Percentiles rank a stretch among this genome's conserved stretches.
phyloP scores from a whole-genome alignment of 2,888 invertebrate species.

The Drosophila conformis region DNA sequence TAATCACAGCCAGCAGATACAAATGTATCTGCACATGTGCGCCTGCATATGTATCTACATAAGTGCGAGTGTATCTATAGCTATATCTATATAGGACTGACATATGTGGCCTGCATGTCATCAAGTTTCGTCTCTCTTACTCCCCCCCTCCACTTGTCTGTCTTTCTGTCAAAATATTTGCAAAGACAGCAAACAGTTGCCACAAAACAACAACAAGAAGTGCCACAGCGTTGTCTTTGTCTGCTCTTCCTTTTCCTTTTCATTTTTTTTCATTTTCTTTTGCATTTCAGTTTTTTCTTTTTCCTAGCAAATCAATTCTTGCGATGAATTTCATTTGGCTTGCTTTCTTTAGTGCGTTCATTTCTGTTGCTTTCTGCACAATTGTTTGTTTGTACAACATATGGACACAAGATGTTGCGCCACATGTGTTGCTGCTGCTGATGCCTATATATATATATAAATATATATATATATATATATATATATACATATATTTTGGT shows the following conservation, averaged over 20 bases:
- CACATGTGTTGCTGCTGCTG: conserved; percentile 49
- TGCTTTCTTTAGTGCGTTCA: conserved; percentile 30
- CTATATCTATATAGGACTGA: conserved; percentile 25
- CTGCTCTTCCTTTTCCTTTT: conserved; percentile 11
- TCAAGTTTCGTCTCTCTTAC: conserved; percentile 37
- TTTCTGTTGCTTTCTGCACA: conserved; percentile 33
- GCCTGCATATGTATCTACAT: conserved; percentile 5
- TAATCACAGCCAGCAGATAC: conserved; percentile 42
- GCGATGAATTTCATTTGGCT: conserved; percentile 52
- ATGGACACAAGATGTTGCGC: conserved; percentile 74
- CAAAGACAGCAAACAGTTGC: conserved; percentile 63
- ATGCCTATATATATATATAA: background rate
- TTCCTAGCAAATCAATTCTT: conserved; percentile 51
- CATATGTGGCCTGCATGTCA: conserved; percentile 62
- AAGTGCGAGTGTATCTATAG: background rate
- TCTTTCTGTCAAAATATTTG: conserved; percentile 58
- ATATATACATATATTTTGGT: conserved; percentile 3
- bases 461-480: background rate
- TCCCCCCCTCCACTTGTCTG: background rate
- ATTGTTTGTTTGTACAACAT: conserved; percentile 76
- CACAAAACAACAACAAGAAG: conserved; percentile 27
- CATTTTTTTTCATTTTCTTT: conserved; percentile 3
- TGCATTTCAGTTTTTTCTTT: background rate
- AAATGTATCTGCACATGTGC: conserved; percentile 16
- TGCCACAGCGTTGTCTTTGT: conserved; percentile 16